A percentile compares a stretch with the other conserved stretches of the same genome.
These are phyloP conservation scores for Thryonomys swinderianus DNA, from an alignment of 2,113 vertebrate species.

Conservation along the genomic window DNA sequence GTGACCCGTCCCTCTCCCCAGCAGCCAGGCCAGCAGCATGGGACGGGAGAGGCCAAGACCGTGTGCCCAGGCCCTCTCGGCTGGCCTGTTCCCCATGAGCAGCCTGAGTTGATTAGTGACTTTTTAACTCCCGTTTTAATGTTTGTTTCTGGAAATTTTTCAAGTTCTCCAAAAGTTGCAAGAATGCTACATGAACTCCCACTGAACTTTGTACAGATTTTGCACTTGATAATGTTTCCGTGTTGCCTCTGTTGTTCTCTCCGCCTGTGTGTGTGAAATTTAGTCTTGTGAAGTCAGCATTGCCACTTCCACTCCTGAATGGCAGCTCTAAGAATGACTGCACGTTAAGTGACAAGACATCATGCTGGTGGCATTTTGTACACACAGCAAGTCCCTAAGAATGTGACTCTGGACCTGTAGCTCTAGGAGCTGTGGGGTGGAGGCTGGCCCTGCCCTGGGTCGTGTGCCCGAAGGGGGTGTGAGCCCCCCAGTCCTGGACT, in stretches of 20 bases:
- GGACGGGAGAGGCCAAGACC: neutral
- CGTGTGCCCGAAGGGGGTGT: neutral
- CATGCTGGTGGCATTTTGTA: neutral
- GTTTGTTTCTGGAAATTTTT: conserved; percentile 21
- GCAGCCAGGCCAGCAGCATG: conserved; percentile 42
- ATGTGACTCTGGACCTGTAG: neutral
- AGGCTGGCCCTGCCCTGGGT: neutral
- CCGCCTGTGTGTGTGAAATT: neutral
- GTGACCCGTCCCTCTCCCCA: neutral
- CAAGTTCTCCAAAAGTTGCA: neutral
- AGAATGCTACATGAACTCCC: neutral
- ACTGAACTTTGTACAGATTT: neutral
- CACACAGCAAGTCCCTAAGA: neutral
- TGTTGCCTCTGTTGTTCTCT: neutral
- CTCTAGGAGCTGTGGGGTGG: rapidly evolving
- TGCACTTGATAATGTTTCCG: neutral
- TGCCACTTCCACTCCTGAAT: neutral
- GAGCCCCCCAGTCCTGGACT: neutral
- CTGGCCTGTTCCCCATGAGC: too few relatives aligned
- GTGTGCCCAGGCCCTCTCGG: too few relatives aligned
- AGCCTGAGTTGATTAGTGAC: neutral
- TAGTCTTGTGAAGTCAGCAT: neutral
- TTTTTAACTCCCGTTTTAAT: conserved; percentile 6
- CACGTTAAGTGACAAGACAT: neutral
- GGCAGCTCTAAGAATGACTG: neutral